Conservation (phyloP, 2,113 vertebrate species). For the Pseudorhombus dupliciocellatus region DNA sequence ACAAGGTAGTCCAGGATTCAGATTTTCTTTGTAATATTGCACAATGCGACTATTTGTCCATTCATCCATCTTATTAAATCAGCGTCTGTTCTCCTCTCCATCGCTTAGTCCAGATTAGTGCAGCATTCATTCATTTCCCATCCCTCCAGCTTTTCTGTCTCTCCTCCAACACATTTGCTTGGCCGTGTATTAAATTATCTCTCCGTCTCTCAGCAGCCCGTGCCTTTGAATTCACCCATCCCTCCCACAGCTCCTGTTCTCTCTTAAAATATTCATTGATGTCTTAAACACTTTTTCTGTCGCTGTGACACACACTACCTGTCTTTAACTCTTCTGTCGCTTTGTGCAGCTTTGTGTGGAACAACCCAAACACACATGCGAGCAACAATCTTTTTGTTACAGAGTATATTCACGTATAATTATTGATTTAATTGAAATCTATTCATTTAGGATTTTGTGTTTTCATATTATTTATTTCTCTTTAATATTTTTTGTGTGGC, state of each 20-base stretch:
- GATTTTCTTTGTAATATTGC: conserved; percentile 1
- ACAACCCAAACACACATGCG: neutral
- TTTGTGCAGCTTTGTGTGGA: neutral
- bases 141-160: conserved; percentile 63
- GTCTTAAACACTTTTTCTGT: conserved; percentile 70
- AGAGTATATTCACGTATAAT: conserved; percentile 5
- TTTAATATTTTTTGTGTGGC: too few species aligned
- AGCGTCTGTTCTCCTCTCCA: conserved; percentile 43
- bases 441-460: neutral
- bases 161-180: conserved; percentile 64
- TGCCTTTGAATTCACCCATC: conserved; percentile 53
- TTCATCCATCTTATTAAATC: conserved; percentile 66
- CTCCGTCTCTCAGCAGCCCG: conserved; percentile 64
- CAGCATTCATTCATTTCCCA: conserved; percentile 62
- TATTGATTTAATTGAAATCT: neutral
- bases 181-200: conserved; percentile 70
- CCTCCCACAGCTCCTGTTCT: conserved; percentile 54
- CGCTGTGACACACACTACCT: conserved; percentile 53
- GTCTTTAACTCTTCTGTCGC: conserved; percentile 46
- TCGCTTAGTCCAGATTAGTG: conserved; percentile 60
- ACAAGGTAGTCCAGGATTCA: conserved; percentile 20
- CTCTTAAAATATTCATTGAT: conserved; percentile 76
- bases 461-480: neutral
- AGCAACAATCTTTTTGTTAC: neutral
- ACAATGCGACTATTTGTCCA: conserved; percentile 49